Conservation (phyloP, 2,113 vertebrate genomes). For the Lota lota region DNA sequence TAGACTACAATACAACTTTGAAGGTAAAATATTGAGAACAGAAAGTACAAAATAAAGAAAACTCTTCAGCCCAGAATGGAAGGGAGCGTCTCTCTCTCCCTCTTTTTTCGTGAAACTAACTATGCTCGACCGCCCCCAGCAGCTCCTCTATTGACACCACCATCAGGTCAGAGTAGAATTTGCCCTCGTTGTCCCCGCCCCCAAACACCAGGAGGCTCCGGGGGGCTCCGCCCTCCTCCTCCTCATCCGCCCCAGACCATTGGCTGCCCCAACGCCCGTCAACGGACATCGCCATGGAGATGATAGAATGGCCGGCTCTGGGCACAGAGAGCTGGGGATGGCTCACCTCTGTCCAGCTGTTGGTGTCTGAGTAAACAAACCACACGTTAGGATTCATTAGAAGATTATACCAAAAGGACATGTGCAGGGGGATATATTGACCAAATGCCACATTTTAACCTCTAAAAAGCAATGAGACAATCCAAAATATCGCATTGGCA, state of each 20-base stretch:
- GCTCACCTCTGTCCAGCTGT: conserved; percentile 70
- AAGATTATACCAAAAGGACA: too few relatives aligned
- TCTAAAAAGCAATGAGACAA: too few relatives aligned
- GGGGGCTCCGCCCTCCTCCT: conserved; percentile 14
- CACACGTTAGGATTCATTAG: neutral
- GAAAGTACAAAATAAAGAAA: too few relatives aligned
- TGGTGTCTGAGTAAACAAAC: conserved; percentile 59
- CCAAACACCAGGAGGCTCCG: conserved; percentile 63
- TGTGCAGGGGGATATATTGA: too few relatives aligned
- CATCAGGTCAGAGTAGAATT: conserved; percentile 68
- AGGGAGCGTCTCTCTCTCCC: too few relatives aligned
- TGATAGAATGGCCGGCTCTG: conserved; percentile 73
- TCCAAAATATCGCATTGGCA: too few relatives aligned
- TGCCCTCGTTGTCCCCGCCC: conserved; percentile 72
- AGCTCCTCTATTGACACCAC: conserved; percentile 59
- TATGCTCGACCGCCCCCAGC: conserved; percentile 20
- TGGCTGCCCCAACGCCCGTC: neutral
- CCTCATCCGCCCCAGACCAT: neutral
- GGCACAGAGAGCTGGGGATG: conserved; percentile 57
- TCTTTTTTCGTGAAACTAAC: conserved; percentile 28
- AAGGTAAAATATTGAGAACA: conserved; percentile 4
- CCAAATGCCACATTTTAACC: too few relatives aligned
- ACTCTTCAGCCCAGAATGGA: too few relatives aligned
- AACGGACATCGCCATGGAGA: conserved; percentile 54
- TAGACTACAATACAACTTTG: neutral